Conservation (phyloP, 2,888 invertebrate species). For the Tiphia femorata region DNA sequence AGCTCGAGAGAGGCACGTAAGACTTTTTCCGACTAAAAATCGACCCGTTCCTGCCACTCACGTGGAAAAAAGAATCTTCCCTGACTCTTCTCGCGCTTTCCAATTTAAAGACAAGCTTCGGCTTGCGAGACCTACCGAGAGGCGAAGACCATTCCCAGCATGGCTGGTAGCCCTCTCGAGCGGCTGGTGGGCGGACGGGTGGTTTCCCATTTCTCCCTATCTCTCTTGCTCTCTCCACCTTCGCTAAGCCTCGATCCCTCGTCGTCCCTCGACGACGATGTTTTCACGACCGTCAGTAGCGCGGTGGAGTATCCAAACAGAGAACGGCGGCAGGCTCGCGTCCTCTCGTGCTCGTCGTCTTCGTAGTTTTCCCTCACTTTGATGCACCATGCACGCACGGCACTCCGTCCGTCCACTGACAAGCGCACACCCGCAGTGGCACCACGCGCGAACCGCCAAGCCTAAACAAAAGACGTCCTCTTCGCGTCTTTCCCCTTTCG, state of each 20-base stretch:
- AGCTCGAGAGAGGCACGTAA: too few relatives aligned
- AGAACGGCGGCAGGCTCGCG: too few relatives aligned
- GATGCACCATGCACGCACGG: constrained; percentile 36
- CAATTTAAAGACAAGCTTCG: too few relatives aligned
- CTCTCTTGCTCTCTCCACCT: neutral
- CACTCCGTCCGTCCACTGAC: too few relatives aligned
- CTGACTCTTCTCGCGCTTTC: too few relatives aligned
- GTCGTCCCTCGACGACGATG: constrained; percentile 36
- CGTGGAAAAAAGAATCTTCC: too few relatives aligned
- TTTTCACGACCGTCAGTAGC: constrained; percentile 54
- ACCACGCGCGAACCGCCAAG: too few relatives aligned
- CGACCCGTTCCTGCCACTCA: too few relatives aligned
- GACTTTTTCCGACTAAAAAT: too few relatives aligned
- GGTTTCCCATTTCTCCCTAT: constrained; percentile 78
- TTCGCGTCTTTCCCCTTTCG: neutral
- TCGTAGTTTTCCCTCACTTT: constrained; percentile 17
- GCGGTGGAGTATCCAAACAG: constrained; percentile 44
- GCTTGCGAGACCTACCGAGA: constrained; percentile 66
- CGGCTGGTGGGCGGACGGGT: constrained; percentile 87
- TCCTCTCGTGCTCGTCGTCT: constrained; percentile 22
- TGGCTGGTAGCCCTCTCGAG: constrained; percentile 76
- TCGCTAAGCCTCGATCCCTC: constrained; percentile 7
- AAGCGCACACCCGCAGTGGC: too few relatives aligned
- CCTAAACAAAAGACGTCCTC: too few relatives aligned
- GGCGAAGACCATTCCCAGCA: constrained; percentile 64